Conservation (phyloP, 2,113 vertebrate genomes). For the Centropus unirufus region DNA sequence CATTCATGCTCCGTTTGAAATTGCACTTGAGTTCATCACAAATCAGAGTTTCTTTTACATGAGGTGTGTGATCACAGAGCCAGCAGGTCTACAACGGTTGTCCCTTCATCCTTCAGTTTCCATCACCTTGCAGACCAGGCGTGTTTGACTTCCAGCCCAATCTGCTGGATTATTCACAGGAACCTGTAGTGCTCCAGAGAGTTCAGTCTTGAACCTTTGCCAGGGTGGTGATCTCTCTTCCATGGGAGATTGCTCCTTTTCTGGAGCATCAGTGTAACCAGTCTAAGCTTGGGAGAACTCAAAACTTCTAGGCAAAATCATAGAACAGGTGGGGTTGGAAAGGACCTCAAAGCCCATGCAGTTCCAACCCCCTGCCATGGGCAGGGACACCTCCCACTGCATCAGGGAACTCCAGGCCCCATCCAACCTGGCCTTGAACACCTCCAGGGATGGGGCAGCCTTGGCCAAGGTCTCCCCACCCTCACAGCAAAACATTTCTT, state of each 20-base stretch:
- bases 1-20: background rate
- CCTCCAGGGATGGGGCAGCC: too few species aligned
- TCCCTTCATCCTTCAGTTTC: background rate
- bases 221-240: background rate
- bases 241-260: background rate
- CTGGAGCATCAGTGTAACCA: background rate
- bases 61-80: background rate
- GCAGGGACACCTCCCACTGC: too few species aligned
- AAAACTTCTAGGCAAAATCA: background rate
- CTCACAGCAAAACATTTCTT: too few species aligned
- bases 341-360: too few species aligned
- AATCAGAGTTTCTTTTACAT: background rate
- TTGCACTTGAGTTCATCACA: background rate
- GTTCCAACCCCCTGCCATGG: too few species aligned
- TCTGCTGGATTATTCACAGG: background rate
- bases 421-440: too few species aligned
- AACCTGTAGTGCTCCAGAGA: accelerated
- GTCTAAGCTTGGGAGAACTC: background rate
- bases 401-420: too few species aligned
- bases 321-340: too few species aligned
- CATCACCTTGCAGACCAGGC: background rate
- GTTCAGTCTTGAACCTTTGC: background rate
- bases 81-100: accelerated
- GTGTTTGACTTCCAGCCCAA: background rate
- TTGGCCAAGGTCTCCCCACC: too few species aligned